A percentile compares a stretch with the other conserved stretches of the same genome.
Conservation (phyloP, 2,113 vertebrate species). For the Meriones unguiculatus region DNA sequence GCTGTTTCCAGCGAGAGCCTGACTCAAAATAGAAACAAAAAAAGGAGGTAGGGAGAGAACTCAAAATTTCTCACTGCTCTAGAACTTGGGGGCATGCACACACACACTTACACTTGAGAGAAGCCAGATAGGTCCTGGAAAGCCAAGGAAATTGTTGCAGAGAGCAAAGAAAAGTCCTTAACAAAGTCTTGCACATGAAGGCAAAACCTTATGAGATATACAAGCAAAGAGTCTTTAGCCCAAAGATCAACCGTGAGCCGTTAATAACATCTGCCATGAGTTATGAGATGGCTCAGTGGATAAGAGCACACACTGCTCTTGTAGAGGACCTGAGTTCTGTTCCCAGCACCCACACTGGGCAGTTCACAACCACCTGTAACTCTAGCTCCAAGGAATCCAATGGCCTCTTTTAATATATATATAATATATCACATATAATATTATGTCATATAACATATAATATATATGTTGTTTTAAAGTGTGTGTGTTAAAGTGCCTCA, state of each 20-base stretch:
- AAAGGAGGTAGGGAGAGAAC: background rate
- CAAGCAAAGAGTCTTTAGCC: conserved; percentile 1
- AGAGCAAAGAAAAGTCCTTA: background rate
- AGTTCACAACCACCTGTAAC: background rate
- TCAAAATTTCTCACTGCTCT: background rate
- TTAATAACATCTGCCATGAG: background rate
- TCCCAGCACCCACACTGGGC: background rate
- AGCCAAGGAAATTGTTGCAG: background rate
- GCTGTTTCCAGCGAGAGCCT: background rate
- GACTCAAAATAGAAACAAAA: background rate
- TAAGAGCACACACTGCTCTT: background rate
- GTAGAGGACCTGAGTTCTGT: background rate
- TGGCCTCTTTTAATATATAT: background rate
- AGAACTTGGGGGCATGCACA: background rate
- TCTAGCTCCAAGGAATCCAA: background rate
- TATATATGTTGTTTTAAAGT: background rate
- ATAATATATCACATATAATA: no score
- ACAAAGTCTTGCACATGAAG: background rate
- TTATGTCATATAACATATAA: background rate
- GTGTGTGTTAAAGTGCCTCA: background rate
- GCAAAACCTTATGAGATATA: background rate
- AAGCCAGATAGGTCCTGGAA: background rate
- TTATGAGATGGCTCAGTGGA: background rate
- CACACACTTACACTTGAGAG: background rate
- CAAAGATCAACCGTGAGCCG: background rate